These are phyloP conservation scores for Distichodus sexfasciatus DNA, from an alignment of 2,797 vertebrate species.

Conservation along the genomic window DNA sequence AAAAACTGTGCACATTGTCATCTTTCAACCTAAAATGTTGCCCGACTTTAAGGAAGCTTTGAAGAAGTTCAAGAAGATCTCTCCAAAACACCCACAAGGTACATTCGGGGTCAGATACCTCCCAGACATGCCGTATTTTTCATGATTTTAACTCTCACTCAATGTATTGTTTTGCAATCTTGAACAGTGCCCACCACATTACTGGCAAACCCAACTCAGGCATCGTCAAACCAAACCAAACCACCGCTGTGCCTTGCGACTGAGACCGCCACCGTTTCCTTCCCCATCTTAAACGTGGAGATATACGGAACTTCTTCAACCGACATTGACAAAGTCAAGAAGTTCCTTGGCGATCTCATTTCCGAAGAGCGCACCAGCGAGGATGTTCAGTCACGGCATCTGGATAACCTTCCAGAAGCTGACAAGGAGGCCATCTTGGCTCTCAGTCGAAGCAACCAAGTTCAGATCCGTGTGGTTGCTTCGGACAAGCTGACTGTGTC, in stretches of 20 bases:
- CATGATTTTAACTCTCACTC: no score
- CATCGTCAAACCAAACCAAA: neutral
- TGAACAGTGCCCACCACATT: neutral
- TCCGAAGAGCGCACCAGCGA: constrained; percentile 48
- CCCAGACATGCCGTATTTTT: no score
- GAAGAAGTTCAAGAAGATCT: constrained; percentile 45
- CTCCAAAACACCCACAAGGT: constrained; percentile 14
- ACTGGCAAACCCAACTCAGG: neutral
- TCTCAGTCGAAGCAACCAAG: constrained; percentile 47
- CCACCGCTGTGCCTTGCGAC: constrained; percentile 16
- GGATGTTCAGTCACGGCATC: constrained; percentile 34
- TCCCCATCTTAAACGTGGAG: constrained; percentile 44
- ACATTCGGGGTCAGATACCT: no score
- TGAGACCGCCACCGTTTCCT: constrained; percentile 30
- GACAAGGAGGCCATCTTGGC: constrained; percentile 45
- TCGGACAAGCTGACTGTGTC: constrained; percentile 44
- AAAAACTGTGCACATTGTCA: constrained; percentile 52
- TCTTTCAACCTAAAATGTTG: constrained; percentile 56
- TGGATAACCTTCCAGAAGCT: constrained; percentile 28
- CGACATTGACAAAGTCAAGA: constrained; percentile 43
- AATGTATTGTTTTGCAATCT: neutral
- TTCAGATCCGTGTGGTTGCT: constrained; percentile 35
- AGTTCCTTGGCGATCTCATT: constrained; percentile 47
- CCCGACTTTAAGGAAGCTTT: constrained; percentile 53
- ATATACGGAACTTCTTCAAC: constrained; percentile 40